phyloP scores from a whole-genome alignment of 2,797 vertebrate species.

The Cetoscarus ocellatus region DNA sequence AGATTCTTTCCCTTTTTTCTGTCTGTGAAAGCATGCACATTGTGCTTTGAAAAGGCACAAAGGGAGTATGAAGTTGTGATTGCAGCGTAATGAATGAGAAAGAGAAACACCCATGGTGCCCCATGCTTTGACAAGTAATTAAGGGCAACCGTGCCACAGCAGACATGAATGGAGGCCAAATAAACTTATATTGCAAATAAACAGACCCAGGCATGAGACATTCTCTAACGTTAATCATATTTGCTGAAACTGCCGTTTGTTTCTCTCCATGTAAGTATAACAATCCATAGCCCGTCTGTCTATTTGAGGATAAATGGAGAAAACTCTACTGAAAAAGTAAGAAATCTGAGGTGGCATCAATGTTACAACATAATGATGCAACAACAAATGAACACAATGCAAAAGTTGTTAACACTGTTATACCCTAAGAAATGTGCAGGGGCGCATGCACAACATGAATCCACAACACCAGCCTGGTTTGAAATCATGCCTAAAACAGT shows the following conservation, averaged over 20 bases:
- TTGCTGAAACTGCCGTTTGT: background rate
- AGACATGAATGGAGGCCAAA: constrained; percentile 41
- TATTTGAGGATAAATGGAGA: constrained; percentile 15
- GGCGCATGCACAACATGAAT: too few relatives aligned
- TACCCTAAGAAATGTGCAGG: too few relatives aligned
- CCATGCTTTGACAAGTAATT: constrained; percentile 69
- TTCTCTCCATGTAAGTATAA: constrained; percentile 12
- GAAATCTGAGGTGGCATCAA: too few relatives aligned
- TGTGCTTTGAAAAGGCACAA: constrained; percentile 51
- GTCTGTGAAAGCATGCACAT: constrained; percentile 41
- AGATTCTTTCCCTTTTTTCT: constrained; percentile 28
- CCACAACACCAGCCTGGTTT: too few relatives aligned
- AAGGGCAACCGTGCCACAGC: constrained; percentile 45
- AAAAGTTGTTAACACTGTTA: too few relatives aligned
- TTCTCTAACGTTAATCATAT: constrained; percentile 38
- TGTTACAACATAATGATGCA: too few relatives aligned
- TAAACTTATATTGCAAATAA: constrained; percentile 32
- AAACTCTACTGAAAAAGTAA: too few relatives aligned
- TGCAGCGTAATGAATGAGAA: constrained; percentile 44
- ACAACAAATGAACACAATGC: too few relatives aligned
- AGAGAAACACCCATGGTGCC: constrained; percentile 28
- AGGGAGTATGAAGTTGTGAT: constrained; percentile 43
- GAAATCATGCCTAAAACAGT: too few relatives aligned
- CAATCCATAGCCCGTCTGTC: background rate
- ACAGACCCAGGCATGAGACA: constrained; percentile 39